A percentile compares a stretch with the other conserved stretches of the same genome.
phyloP scores from a whole-genome alignment of 37 sponge, comb jelly and placozoan species.

The Spongilla lacustris region DNA sequence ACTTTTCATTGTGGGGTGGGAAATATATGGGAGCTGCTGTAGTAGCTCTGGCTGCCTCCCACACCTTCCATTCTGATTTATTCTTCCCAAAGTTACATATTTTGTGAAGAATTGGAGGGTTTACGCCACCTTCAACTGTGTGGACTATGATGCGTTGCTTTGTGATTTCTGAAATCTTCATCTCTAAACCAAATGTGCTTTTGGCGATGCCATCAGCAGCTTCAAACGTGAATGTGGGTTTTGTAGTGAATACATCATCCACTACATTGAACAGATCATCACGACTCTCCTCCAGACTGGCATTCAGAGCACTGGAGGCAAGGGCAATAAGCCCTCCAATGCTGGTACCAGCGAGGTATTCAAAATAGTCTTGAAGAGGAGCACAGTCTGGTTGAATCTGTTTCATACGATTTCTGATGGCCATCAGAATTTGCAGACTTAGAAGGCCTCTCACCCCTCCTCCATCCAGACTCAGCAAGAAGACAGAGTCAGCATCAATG shows the following conservation, averaged over 20 bases:
- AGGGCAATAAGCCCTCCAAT: constrained; percentile 31
- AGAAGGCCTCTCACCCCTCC: constrained; percentile 56
- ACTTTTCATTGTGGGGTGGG: constrained; percentile 32
- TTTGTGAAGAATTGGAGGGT: constrained; percentile 43
- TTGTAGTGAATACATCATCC: constrained; percentile 5
- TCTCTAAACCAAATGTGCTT: constrained; percentile 23
- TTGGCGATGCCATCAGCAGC: constrained; percentile 17
- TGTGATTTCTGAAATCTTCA: constrained; percentile 7
- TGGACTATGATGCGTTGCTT: constrained; percentile 35
- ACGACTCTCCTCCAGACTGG: constrained; percentile 18
- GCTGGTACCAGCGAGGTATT: constrained; percentile 71
- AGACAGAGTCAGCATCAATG: neutral
- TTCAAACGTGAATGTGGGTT: neutral
- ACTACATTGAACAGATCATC: constrained; percentile 10
- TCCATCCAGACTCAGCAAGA: constrained; percentile 52
- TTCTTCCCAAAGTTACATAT: constrained; percentile 33
- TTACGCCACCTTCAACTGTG: constrained; percentile 33
- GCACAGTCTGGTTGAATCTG: constrained; percentile 8
- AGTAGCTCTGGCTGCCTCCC: constrained; percentile 53
- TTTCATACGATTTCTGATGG: constrained; percentile 32
- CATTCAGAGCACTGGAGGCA: neutral
- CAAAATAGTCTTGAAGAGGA: constrained; percentile 40
- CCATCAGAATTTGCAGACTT: constrained; percentile 36
- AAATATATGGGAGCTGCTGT: constrained; percentile 68
- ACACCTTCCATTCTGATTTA: constrained; percentile 38